Conservation (phyloP, 2,888 invertebrate species). For the Calliopum simillimum region DNA sequence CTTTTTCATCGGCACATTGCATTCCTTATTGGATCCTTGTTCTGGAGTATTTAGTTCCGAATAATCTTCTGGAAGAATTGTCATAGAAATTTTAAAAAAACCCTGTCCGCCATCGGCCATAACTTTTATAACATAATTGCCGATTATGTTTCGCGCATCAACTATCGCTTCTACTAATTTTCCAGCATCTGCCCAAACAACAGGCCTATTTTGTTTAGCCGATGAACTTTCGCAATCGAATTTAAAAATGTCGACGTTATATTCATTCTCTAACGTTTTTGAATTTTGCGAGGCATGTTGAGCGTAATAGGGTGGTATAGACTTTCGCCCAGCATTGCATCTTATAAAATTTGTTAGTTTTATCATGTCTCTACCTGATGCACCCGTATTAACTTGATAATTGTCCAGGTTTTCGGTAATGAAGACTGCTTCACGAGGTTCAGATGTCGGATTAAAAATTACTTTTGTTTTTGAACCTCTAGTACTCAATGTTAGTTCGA, state of each 20-base stretch:
- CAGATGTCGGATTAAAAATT: no score
- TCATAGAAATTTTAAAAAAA: not conserved
- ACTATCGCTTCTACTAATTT: not conserved
- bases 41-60: not conserved
- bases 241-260: no score
- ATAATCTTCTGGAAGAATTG: not conserved
- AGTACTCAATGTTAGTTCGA: no score
- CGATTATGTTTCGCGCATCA: not conserved
- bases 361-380: not conserved
- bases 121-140: no score
- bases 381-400: constrained; percentile 2
- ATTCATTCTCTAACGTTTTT: no score
- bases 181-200: no score
- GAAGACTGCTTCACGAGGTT: no score
- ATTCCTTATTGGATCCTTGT: not conserved
- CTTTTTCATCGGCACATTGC: constrained; percentile 3
- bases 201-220: no score
- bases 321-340: no score
- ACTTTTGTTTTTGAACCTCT: no score
- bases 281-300: not conserved
- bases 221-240: no score
- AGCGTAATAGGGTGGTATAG: no score
- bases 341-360: not conserved
- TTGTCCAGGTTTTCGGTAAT: constrained; percentile 4
- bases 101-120: constrained; percentile 1